Conservation (phyloP, 2,888 invertebrate species). For the Microctonus aethiopoides region DNA sequence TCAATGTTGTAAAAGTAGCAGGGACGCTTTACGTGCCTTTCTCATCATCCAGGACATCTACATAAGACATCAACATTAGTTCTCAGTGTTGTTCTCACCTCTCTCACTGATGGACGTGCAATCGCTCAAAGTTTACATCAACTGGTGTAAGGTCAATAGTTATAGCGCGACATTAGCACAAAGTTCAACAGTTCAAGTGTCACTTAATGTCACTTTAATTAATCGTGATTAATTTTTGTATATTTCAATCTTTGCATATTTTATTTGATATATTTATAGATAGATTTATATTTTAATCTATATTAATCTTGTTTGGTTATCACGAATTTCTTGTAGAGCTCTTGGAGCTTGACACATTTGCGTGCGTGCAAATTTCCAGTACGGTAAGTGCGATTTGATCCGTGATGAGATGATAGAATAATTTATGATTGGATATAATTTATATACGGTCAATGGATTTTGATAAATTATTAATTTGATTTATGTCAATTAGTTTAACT, state of each 20-base stretch:
- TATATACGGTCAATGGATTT: conserved; percentile 26
- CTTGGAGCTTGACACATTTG: conserved; percentile 5
- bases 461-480: conserved; percentile 26
- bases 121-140: conserved; percentile 37
- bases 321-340: background rate
- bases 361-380: conserved; percentile 7
- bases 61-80: conserved; percentile 30
- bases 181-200: conserved; percentile 4
- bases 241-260: background rate
- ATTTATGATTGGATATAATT: conserved; percentile 30
- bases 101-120: conserved; percentile 58
- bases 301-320: background rate
- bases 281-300: background rate
- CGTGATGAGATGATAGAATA: conserved; percentile 34
- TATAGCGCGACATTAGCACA: background rate
- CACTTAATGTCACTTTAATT: background rate
- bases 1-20: conserved; percentile 49
- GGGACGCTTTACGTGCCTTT: conserved; percentile 60
- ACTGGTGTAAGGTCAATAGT: conserved; percentile 19
- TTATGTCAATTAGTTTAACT: conserved; percentile 25
- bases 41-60: conserved; percentile 47
- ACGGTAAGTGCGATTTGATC: conserved; percentile 29
- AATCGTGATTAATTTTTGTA: conserved; percentile 8
- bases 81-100: conserved; percentile 59
- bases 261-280: too few relatives aligned